Evolutionary conservation across 2,797 vertebrate species (phyloP).

Genomic region (Bradypus variegatus): DNA sequence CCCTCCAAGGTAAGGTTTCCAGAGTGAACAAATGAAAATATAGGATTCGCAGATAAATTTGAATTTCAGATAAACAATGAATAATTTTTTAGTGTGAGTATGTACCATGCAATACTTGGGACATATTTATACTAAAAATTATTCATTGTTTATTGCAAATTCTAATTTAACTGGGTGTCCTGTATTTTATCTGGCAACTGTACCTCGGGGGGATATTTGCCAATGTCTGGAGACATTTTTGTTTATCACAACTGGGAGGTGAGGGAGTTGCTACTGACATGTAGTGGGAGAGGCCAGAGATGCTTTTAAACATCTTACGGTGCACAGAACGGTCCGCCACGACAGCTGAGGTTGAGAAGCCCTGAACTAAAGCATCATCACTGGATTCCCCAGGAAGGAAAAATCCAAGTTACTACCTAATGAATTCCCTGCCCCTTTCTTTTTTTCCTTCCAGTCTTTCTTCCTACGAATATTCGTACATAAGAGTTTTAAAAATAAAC

Average conservation of each 20-base stretch:
- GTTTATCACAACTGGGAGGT: background rate
- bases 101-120: background rate
- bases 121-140: background rate
- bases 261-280: too few species aligned
- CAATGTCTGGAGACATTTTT: background rate
- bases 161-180: background rate
- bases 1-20: background rate
- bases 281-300: background rate
- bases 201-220: background rate
- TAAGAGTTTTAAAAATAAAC: background rate
- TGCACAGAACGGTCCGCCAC: background rate
- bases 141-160: background rate
- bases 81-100: background rate
- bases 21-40: background rate
- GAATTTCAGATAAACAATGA: background rate
- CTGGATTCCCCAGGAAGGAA: background rate
- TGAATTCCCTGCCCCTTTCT: background rate
- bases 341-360: background rate
- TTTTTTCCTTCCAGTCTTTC: background rate
- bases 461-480: background rate
- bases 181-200: background rate
- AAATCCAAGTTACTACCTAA: background rate
- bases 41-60: background rate
- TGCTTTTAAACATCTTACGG: background rate
- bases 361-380: background rate